phyloP scores from a whole-genome alignment of 2,888 invertebrate species.

The Agonopterix arenella region DNA sequence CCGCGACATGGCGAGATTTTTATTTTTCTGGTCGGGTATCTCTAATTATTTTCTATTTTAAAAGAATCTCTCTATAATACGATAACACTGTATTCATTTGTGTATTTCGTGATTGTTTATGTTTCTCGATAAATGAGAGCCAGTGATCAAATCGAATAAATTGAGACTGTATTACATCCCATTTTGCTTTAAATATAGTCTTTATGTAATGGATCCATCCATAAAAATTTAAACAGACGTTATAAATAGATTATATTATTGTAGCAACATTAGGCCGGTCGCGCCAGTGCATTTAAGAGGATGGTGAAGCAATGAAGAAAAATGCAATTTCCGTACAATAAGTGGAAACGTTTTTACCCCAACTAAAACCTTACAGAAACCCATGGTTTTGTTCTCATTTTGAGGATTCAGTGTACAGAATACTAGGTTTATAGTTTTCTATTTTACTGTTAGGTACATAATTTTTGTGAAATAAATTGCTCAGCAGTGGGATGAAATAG shows the following conservation, averaged over 20 bases:
- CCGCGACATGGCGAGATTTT: neutral
- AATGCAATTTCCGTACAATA: no score
- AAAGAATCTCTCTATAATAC: constrained; percentile 24
- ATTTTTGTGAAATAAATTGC: no score
- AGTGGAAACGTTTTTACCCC: no score
- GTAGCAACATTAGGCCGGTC: neutral
- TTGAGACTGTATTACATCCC: constrained; percentile 48
- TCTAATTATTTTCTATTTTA: constrained; percentile 12
- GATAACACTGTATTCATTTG: constrained; percentile 1
- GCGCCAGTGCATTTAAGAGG: no score
- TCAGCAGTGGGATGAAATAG: no score
- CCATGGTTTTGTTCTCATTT: no score
- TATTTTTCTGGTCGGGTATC: neutral
- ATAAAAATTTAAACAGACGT: constrained; percentile 36
- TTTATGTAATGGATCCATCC: constrained; percentile 62
- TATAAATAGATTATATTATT: constrained; percentile 30
- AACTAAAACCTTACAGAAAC: no score
- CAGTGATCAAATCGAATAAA: constrained; percentile 56
- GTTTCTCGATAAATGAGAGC: constrained; percentile 42
- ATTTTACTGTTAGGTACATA: no score
- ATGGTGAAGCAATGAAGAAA: no score
- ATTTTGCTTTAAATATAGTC: constrained; percentile 40
- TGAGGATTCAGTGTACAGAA: no score
- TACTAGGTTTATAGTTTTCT: no score
- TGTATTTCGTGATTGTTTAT: constrained; percentile 3